These are phyloP conservation scores for Cybosia mesomella DNA, from an alignment of 2,888 invertebrate genomes.

Conservation along the genomic window DNA sequence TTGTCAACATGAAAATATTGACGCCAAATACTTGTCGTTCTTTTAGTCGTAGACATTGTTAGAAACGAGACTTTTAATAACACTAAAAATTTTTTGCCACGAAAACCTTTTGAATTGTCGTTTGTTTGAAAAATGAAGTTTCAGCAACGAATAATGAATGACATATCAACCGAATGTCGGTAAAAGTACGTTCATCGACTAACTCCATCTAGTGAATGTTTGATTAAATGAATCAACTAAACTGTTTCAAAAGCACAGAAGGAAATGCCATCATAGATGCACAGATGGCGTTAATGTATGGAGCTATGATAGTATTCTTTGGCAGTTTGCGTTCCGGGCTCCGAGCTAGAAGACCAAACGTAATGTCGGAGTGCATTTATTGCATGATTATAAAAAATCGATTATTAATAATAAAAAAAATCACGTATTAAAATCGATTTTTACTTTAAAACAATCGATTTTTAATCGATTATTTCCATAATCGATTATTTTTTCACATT, in stretches of 20 bases:
- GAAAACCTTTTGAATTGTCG: neutral
- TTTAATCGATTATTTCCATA: no score
- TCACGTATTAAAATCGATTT: no score
- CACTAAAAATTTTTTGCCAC: neutral
- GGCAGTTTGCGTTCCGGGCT: neutral
- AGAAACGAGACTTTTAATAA: neutral
- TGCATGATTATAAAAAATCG: no score
- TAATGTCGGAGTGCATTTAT: no score
- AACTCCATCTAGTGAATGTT: neutral
- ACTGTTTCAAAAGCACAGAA: neutral
- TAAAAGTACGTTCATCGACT: slow-evolving; percentile 4
- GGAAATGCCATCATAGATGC: neutral
- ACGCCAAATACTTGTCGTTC: no score
- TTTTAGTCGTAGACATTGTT: no score
- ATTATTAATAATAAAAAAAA: no score
- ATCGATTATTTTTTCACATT: no score
- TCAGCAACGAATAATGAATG: no score
- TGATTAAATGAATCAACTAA: neutral
- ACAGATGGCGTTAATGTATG: slow-evolving; percentile 1
- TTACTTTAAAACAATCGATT: no score
- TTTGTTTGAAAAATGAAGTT: slow-evolving; percentile 8
- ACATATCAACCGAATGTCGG: neutral
- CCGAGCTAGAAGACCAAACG: neutral
- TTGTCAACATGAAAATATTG: no score
- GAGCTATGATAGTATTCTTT: neutral